A percentile compares a stretch with the other conserved stretches of the same genome.
Evolutionary conservation across 2,113 vertebrate genomes (phyloP).

Genomic region (Mugil cephalus): DNA sequence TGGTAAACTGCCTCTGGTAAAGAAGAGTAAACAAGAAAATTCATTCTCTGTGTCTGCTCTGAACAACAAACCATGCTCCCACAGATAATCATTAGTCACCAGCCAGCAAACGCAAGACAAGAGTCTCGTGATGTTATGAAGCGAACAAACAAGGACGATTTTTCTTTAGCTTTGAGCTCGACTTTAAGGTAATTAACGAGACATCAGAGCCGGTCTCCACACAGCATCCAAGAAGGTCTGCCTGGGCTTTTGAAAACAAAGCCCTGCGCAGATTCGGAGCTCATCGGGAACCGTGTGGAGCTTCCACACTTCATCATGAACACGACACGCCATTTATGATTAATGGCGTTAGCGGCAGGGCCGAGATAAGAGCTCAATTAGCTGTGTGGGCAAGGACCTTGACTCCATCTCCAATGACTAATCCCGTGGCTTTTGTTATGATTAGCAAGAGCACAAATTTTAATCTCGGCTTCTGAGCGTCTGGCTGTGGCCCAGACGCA

Average conservation of each 20-base stretch:
- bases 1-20: constrained; percentile 60
- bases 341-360: constrained; percentile 65
- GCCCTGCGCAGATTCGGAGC: constrained; percentile 28
- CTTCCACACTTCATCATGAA: constrained; percentile 43
- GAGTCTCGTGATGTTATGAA: constrained; percentile 27
- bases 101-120: constrained; percentile 30
- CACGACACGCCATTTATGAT: constrained; percentile 67
- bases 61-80: constrained; percentile 46
- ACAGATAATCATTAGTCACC: constrained; percentile 53
- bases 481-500: constrained; percentile 41
- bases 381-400: constrained; percentile 73
- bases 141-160: constrained; percentile 11
- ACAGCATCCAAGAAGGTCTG: not conserved
- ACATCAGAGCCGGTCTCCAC: constrained; percentile 4
- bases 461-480: constrained; percentile 57
- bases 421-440: constrained; percentile 74
- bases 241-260: constrained; percentile 35
- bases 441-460: constrained; percentile 69
- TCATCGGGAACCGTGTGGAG: constrained; percentile 24
- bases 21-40: constrained; percentile 60
- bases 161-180: constrained; percentile 4
- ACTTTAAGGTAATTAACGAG: constrained; percentile 5
- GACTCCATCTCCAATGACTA: constrained; percentile 75
- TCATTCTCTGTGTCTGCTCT: constrained; percentile 34
- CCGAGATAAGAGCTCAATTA: constrained; percentile 78